Base-by-base conservation (phyloP, 2,113 vertebrate genomes). In the Eulemur macaco region DNA sequence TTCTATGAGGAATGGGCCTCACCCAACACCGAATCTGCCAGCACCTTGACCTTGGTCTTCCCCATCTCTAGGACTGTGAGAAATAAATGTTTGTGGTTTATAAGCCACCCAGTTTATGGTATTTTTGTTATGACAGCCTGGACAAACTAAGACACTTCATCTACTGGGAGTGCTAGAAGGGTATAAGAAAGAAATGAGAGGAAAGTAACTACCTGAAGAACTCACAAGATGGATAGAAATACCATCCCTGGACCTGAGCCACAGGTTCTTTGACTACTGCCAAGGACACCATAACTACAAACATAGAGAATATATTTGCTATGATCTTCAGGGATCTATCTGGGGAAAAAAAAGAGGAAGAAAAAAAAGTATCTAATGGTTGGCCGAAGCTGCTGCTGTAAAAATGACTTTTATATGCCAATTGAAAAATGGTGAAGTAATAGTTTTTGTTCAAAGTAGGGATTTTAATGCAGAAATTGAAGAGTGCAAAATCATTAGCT, bases 401-500 rank as follows among this genome's bases (percentile, higher is more conserved):
- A 99, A 99, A 97, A 99, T 99, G 1, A 99, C 99, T 0, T 99
- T 99, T 98, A 97, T 99, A 96, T 99, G 99, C 98, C 99, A 99
- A 97, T 99, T 99, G 60, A 99, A 99, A 96, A 99, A 99, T 6
- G 99, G 99, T 92, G 99, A 99, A 98, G 99, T 99, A 96, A 99
- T 99, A 85, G 99, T 99, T 86, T 99, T 99, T 78, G 99, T 99
- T 95, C 99, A 99, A 45, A 99, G 99, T 96, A 99, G 99, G 99
- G 99, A 99, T 96, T 99, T 99, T 97, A 99, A 99, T 13, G 99
- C 99, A 66, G 99, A 99, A 98, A 99, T 99, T 1, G 99, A 99
- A 97, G 99, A 99, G 97, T 99, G 99, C 98, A 99, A 99, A 98
- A 99, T 99, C 98, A 99, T 99, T 95, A 99, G 99, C 96, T 99